Base-by-base conservation (phyloP, 2,113 vertebrate genomes). In the Vireo altiloquus region DNA sequence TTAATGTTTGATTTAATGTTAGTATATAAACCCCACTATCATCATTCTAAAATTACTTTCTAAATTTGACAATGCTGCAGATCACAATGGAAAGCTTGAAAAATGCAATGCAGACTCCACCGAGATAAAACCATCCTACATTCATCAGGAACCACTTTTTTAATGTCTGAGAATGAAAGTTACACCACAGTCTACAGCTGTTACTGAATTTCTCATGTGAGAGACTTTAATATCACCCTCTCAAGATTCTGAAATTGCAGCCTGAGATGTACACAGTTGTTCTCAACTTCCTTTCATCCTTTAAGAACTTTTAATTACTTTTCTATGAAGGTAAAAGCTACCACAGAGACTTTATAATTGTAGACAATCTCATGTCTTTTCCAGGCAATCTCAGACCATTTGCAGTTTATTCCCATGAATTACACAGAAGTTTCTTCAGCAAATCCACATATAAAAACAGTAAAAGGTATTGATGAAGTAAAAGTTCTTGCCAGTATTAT, bases 291-390 rank as follows among this genome's bases (percentile, higher is more conserved):
- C 49, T 76, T 84, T 83, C 68, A 89, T 71, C 9, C 12, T 90
- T 96, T 92, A 52, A 82, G 70, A 96, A 91, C 74, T 89, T 94
- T 75, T 95, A 95, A 87, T 94, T 82, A 69, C 57, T 92, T 93
- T 75, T 47, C 44, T 78, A 12, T 56, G 83, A 87, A 65, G 22
- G 47, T 35, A 81, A 59, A 92, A 92, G 27, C 22, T 90, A 63
- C 80, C 44, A 87, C 22, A 64, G 44, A 89, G 39, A 54, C 23
- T 59, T 89, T 33, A 37, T 60, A 83, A 91, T 83, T 90, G 46
- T 5, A 87, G 68, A 60, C 14, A 44, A 3, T 59, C 65, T 89
- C 18, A 61, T 69, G 37, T 82, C 28, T 85, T 95, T 92, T 72
- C 65, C 44, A 87, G 57, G 42, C 49, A 87, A 47, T 75, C 42